Conservation (phyloP, 2,797 vertebrate genomes). For the Acanthopagrus latus region DNA sequence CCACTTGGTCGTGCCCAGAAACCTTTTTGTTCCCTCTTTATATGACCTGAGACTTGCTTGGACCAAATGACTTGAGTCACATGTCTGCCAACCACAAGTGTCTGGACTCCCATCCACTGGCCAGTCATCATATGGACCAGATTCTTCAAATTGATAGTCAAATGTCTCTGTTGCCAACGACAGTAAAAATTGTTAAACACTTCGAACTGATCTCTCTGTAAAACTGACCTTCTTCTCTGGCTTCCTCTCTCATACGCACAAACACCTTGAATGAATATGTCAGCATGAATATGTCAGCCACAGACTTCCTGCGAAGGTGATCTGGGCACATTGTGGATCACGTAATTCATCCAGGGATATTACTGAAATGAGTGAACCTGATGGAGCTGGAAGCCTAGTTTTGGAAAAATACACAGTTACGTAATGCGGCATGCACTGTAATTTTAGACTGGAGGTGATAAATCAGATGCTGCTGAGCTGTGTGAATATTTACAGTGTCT, state of each 20-base stretch:
- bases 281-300: constrained; percentile 51
- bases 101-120: no score
- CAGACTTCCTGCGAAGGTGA: constrained; percentile 85
- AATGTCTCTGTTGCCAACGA: no score
- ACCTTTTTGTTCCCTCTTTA: no score
- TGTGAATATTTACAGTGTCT: neutral
- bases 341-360: constrained; percentile 91
- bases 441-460: neutral
- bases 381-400: neutral
- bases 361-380: constrained; percentile 68
- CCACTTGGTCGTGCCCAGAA: no score
- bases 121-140: no score
- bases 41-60: no score
- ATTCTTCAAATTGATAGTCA: no score
- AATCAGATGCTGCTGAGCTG: neutral
- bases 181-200: no score
- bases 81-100: no score
- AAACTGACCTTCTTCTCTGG: neutral
- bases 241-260: neutral
- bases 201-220: no score
- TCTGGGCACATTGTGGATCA: constrained; percentile 67
- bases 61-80: no score
- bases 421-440: neutral
- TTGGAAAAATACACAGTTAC: neutral
- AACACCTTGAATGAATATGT: neutral